Base-by-base conservation (phyloP, 2,113 vertebrate genomes). In the Macaca nemestrina region DNA sequence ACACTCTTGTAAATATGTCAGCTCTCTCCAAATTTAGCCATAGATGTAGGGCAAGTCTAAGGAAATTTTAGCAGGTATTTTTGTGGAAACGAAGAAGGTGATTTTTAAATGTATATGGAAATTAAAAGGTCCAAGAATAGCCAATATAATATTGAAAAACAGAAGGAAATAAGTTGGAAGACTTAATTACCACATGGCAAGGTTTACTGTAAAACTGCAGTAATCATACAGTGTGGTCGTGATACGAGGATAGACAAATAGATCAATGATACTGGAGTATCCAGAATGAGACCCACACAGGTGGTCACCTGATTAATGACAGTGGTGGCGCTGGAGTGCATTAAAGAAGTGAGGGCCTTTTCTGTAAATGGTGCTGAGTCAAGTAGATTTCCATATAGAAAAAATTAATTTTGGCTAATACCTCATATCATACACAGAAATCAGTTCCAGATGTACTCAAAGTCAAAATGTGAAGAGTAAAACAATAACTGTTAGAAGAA, bases 81-180 rank as follows among this genome's bases (percentile, higher is more conserved):
- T 87, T 88, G 48, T 97, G 88, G 52, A 84, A 83, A 90, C 70
- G 80, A 70, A 88, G 38, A 48, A 82, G 75, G 38, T 93, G 84
- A 55, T 96, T 97, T 96, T 72, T 32, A 94, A 94, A 82, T 68
- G 35, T 73, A 48, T 59, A 18, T 70, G 38, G 68, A 95, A 88
- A 90, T 81, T 14, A 30, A 72, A 27, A 78, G 59, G 12, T 13
- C 55, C 67, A 45, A 93, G 55, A 48, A 83, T 55, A 67, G 3
- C 11, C 22, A 76, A 22, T 64, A 89, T 38, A 68, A 68, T 79
- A 23, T 43, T 40, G 30, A 75, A 55, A 79, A 30, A 14, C 5
- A 10, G 11, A 81, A 72, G 38, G 78, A 67, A 48, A 82, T 55
- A 90, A 89, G 6, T 38, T 59, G 27, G 84, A 95, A 13, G 80